These are phyloP conservation scores for Eupithecia insigniata DNA, from an alignment of 2,888 invertebrate genomes.

Conservation along the genomic window DNA sequence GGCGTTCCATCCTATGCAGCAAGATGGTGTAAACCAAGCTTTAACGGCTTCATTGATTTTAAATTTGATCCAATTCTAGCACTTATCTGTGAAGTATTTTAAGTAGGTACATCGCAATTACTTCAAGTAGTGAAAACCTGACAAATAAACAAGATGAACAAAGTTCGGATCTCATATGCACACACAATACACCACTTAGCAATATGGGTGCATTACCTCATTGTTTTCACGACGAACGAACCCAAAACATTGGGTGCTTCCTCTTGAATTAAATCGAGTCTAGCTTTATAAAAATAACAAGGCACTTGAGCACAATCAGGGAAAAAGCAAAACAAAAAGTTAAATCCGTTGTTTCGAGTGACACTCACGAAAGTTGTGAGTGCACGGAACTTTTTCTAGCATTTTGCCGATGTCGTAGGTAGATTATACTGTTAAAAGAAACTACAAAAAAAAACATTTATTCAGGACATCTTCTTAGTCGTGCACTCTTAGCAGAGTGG, in stretches of 20 bases:
- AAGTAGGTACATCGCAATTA: neutral
- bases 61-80: constrained; percentile 9
- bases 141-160: neutral
- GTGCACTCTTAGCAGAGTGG: no score
- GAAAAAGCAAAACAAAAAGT: constrained; percentile 36
- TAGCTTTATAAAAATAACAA: constrained; percentile 34
- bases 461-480: no score
- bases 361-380: constrained; percentile 38
- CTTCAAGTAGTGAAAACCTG: neutral
- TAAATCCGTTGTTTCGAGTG: constrained; percentile 40
- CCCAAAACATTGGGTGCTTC: constrained; percentile 13
- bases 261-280: constrained; percentile 22
- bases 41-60: constrained; percentile 20
- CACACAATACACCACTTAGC: neutral
- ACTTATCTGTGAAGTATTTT: neutral
- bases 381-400: constrained; percentile 30
- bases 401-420: constrained; percentile 9
- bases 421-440: neutral
- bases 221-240: constrained; percentile 11
- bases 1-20: constrained; percentile 6
- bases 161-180: neutral
- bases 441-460: no score
- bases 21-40: constrained; percentile 27
- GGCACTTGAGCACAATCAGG: constrained; percentile 35
- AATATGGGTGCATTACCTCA: constrained; percentile 6